Percentiles rank a stretch among this genome's conserved stretches.
phyloP scores from a whole-genome alignment of 2,888 invertebrate species.

The Serripes groenlandicus region DNA sequence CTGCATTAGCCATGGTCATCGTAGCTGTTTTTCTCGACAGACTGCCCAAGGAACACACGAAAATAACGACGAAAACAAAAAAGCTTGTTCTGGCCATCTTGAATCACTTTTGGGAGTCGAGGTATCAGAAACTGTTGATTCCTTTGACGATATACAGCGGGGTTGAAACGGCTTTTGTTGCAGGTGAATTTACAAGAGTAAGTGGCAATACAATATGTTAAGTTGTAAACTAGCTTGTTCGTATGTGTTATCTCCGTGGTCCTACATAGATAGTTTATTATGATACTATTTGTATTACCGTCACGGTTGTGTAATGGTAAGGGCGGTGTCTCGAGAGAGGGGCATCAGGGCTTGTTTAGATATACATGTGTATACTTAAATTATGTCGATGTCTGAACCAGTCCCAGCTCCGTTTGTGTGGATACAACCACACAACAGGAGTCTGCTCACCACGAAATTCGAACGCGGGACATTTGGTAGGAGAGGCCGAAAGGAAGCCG shows the following conservation, averaged over 20 bases:
- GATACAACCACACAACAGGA: too few relatives aligned
- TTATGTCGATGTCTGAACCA: too few relatives aligned
- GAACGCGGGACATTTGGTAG: too few relatives aligned
- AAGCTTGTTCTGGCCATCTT: conserved; percentile 88
- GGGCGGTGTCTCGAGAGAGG: too few relatives aligned
- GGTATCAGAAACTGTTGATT: conserved; percentile 96
- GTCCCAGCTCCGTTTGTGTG: too few relatives aligned
- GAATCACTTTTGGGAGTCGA: conserved; percentile 92
- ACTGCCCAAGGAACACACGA: conserved; percentile 73
- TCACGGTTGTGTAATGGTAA: neutral
- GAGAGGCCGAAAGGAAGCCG: too few relatives aligned
- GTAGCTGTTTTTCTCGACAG: conserved; percentile 94
- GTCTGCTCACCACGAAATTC: too few relatives aligned
- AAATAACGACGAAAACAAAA: neutral
- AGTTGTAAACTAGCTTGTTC: too few relatives aligned
- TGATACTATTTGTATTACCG: neutral
- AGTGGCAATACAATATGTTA: neutral
- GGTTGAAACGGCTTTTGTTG: conserved; percentile 98
- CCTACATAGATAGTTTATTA: too few relatives aligned
- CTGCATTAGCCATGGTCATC: conserved; percentile 93
- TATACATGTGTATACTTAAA: too few relatives aligned
- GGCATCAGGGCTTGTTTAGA: too few relatives aligned
- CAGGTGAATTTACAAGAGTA: conserved; percentile 89
- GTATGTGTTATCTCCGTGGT: too few relatives aligned
- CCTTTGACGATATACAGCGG: conserved; percentile 98